A percentile compares a stretch with the other conserved stretches of the same genome.
Conservation (phyloP, 2,113 vertebrate genomes). For the Istiophorus platypterus region DNA sequence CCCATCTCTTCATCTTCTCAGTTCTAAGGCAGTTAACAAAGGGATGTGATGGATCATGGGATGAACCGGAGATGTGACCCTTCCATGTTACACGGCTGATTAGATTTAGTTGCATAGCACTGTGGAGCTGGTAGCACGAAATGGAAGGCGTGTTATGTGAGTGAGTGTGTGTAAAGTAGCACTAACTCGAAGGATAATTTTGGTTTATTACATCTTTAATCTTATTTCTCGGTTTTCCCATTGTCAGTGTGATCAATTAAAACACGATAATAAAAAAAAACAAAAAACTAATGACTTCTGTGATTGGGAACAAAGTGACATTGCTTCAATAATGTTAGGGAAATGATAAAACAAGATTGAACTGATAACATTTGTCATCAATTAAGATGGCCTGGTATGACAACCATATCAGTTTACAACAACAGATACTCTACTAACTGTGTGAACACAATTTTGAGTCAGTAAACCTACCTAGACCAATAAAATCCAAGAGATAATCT, state of each 20-base stretch:
- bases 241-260: not conserved
- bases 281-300: too few relatives aligned
- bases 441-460: not conserved
- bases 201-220: not conserved
- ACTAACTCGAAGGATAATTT: not conserved
- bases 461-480: not conserved
- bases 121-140: not conserved
- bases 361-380: not conserved
- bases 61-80: not conserved
- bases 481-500: not conserved
- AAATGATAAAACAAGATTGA: too few relatives aligned
- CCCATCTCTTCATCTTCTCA: slow-evolving; percentile 24
- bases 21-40: slow-evolving; percentile 3
- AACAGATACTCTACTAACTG: not conserved
- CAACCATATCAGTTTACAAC: not conserved
- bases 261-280: not conserved
- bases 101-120: not conserved
- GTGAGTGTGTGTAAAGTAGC: not conserved
- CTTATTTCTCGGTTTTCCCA: not conserved
- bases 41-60: not conserved
- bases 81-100: not conserved
- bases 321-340: too few relatives aligned
- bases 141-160: not conserved
- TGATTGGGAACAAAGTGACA: too few relatives aligned
- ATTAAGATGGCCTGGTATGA: not conserved